Base-by-base conservation (phyloP, 2,113 vertebrate species). In the Sturnus vulgaris region DNA sequence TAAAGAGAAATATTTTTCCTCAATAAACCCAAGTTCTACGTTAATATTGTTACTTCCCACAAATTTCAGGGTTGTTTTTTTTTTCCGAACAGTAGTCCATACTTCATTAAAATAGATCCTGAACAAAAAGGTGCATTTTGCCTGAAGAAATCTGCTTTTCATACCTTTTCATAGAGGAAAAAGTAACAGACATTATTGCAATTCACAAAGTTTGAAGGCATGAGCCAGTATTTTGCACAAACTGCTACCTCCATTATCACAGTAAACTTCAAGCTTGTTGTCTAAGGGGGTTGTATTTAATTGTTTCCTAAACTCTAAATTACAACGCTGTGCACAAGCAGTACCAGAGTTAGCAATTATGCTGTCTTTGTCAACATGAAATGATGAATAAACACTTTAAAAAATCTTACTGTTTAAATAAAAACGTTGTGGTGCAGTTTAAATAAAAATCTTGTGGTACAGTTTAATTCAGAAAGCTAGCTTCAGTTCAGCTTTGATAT, bases 21-120 rank as follows among this genome's bases (percentile, higher is more conserved):
- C 22, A 44, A 5, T 63, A 61, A 88, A 53, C 37, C 10, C 2
- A 47, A 57, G 10, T 53, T 77, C 24, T 65, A 0, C 23, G 20
- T 69, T 79, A 49, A 46, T 57, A 30, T 4, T 82, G 4, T 23
- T 72, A 31, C 9, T 65, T 40, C 6, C 12, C 39, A 49, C 39
- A 72, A 55, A 60, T 56, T 39, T 53, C 6, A 11, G n/a, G 12
- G 3, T 3, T 9, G 3, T 3, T 9, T 0, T 22, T 39, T 47
- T 3, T 46, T 49, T 16, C 21, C 1, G 0, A 83, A 15, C 8
- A 9, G 3, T 57, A 72, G 20, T 3, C 30, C 15, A 8, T 70
- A 13, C 15, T 65, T 86, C 13, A 9, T 61, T 81, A 61, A 80
- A 72, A 76, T 14, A 56, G 35, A 14, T 61, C 52, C 16, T 60